Evolutionary conservation across 2,113 vertebrate species (phyloP).

Genomic region (Dromaius novaehollandiae): DNA sequence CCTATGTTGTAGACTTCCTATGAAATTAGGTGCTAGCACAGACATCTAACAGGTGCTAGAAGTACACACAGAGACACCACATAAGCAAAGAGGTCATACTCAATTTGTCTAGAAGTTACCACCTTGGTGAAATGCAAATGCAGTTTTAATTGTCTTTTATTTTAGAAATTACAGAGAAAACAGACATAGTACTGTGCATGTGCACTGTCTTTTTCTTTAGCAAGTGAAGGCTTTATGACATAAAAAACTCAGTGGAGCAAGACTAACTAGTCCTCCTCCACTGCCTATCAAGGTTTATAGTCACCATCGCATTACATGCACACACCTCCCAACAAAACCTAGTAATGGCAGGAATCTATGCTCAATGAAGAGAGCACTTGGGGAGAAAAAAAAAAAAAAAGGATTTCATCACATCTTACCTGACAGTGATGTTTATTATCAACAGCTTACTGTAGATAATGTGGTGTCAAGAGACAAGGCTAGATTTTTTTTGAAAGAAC

Average conservation of each 20-base stretch:
- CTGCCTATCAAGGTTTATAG: not conserved
- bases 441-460: not conserved
- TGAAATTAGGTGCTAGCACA: not conserved
- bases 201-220: not conserved
- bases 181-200: fast-evolving
- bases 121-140: not conserved
- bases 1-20: not conserved
- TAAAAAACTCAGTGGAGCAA: not conserved
- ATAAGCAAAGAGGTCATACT: not conserved
- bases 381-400: not conserved
- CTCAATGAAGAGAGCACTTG: not conserved
- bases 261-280: constrained; percentile 34
- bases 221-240: not conserved
- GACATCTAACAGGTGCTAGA: not conserved
- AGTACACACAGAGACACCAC: not conserved
- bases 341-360: not conserved
- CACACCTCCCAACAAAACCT: not conserved
- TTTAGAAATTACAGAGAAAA: not conserved
- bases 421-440: not conserved
- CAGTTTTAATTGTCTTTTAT: not conserved
- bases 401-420: not conserved
- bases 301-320: not conserved
- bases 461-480: not conserved
- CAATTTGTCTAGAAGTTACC: not conserved
- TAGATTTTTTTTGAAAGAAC: not conserved